Percentiles rank a stretch among this genome's conserved stretches.
Conservation (phyloP, 2,797 vertebrate species). For the Prionace glauca region DNA sequence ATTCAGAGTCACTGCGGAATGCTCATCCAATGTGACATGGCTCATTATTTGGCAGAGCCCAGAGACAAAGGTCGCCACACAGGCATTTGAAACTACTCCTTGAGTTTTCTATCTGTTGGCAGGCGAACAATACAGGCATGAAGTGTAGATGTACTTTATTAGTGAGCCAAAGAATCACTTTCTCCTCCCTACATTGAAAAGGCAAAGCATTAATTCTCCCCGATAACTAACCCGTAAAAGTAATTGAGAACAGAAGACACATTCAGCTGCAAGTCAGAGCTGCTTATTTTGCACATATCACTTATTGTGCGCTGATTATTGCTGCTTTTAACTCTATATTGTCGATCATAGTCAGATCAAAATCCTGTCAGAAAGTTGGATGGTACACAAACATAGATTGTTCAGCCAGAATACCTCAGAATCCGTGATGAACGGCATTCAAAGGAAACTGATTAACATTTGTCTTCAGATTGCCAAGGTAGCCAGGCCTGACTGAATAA, state of each 20-base stretch:
- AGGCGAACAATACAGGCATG: background rate
- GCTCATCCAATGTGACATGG: background rate
- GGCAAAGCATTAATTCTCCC: background rate
- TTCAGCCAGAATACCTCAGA: conserved; percentile 9
- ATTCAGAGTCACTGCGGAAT: background rate
- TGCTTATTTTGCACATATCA: conserved; percentile 17
- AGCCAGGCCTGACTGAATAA: background rate
- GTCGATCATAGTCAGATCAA: background rate
- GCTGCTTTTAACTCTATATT: background rate
- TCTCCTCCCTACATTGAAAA: background rate
- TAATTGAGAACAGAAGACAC: conserved; percentile 11
- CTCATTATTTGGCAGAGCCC: background rate
- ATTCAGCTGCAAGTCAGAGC: background rate
- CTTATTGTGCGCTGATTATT: background rate
- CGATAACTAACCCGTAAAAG: background rate
- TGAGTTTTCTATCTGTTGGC: conserved; percentile 2
- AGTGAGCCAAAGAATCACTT: background rate
- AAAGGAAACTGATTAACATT: conserved; percentile 1
- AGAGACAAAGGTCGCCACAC: too few relatives aligned
- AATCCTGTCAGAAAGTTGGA: conserved; percentile 15
- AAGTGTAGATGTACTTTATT: background rate
- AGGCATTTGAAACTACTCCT: background rate
- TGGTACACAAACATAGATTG: background rate
- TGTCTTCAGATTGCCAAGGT: background rate
- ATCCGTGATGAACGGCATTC: background rate